phyloP scores from a whole-genome alignment of 2,888 invertebrate genomes.

The Malthinus seriepunctatus region DNA sequence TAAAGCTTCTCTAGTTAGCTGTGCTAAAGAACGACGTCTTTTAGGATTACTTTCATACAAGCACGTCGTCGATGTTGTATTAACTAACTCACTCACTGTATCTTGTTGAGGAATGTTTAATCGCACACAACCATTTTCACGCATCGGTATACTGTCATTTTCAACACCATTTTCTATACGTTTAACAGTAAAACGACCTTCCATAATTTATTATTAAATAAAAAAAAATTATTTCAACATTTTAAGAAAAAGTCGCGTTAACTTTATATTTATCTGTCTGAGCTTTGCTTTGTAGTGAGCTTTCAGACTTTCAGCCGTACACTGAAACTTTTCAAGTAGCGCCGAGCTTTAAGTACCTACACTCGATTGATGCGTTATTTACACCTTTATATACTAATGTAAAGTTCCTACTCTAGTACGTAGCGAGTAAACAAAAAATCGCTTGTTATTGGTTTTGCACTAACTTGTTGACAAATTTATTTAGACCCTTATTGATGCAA shows the following conservation, averaged over 20 bases:
- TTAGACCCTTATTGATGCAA: neutral
- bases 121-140: constrained; percentile 39
- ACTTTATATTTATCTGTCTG: neutral
- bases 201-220: constrained; percentile 31
- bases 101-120: constrained; percentile 24
- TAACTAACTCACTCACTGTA: constrained; percentile 35
- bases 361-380: constrained; percentile 28
- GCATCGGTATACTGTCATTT: constrained; percentile 46
- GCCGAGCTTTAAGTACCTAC: constrained; percentile 34
- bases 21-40: constrained; percentile 64
- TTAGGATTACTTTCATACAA: constrained; percentile 37
- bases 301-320: constrained; percentile 28
- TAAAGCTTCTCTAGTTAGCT: constrained; percentile 75
- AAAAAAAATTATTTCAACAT: neutral
- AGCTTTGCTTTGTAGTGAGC: neutral
- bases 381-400: constrained; percentile 24
- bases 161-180: constrained; percentile 38
- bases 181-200: constrained; percentile 38
- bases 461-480: constrained; percentile 1
- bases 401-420: constrained; percentile 16
- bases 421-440: constrained; percentile 9
- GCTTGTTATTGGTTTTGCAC: neutral
- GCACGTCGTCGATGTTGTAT: constrained; percentile 40
- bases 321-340: constrained; percentile 30
- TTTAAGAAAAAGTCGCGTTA: neutral